Percentiles rank a stretch among this genome's conserved stretches.
Conservation (phyloP, 2,888 invertebrate species). For the Schizaphis graminum region DNA sequence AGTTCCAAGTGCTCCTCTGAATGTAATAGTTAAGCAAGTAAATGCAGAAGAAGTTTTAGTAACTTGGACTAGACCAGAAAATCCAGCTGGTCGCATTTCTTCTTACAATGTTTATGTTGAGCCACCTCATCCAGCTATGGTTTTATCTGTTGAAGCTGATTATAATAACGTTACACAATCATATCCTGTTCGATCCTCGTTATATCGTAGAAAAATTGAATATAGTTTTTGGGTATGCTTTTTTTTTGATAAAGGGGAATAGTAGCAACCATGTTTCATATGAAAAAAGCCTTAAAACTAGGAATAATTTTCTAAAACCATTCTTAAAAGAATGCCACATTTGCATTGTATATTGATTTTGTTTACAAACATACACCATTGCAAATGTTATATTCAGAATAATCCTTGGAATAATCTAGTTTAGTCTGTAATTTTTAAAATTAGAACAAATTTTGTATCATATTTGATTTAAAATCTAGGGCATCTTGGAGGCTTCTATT, state of each 20-base stretch:
- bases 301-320: no score
- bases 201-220: constrained; percentile 56
- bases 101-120: constrained; percentile 78
- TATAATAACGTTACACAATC: constrained; percentile 50
- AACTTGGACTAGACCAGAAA: constrained; percentile 79
- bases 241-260: not conserved
- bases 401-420: no score
- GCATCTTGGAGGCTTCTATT: no score
- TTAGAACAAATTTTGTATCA: no score
- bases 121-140: constrained; percentile 76
- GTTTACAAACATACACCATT: no score
- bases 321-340: no score
- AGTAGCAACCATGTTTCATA: no score
- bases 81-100: constrained; percentile 77
- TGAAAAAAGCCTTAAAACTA: no score
- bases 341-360: no score
- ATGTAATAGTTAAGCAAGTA: constrained; percentile 77
- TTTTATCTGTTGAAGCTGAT: constrained; percentile 64
- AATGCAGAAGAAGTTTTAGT: constrained; percentile 78
- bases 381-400: no score
- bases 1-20: constrained; percentile 80
- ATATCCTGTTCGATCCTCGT: constrained; percentile 61
- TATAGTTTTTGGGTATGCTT: constrained; percentile 58
- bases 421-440: no score
- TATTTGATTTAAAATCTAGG: no score